Percentiles rank a stretch among this genome's conserved stretches.
Evolutionary conservation across 2,113 vertebrate genomes (phyloP).

Genomic region (Puffinus mauretanicus): DNA sequence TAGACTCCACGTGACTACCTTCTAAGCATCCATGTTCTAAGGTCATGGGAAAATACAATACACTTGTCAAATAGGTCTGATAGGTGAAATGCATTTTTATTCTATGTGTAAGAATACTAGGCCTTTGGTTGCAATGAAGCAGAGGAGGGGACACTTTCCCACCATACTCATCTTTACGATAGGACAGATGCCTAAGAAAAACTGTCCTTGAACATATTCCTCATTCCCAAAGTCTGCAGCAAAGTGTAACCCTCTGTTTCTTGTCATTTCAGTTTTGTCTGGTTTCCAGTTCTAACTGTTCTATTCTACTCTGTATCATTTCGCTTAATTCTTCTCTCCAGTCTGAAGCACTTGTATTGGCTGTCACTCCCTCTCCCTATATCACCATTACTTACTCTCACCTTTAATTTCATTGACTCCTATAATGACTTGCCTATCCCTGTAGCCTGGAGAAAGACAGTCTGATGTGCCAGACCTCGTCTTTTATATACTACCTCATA

Average conservation of each 20-base stretch:
- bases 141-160: not conserved
- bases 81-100: not conserved
- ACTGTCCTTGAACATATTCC: not conserved
- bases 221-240: not conserved
- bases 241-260: not conserved
- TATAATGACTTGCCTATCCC: not conserved
- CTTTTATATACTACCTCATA: not conserved
- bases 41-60: not conserved
- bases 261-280: not conserved
- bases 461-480: too few relatives aligned
- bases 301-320: not conserved
- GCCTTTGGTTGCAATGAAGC: not conserved
- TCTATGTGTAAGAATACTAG: not conserved
- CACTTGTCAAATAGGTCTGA: not conserved
- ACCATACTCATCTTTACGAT: not conserved
- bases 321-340: not conserved
- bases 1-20: not conserved
- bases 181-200: not conserved
- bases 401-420: not conserved
- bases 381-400: not conserved
- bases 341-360: not conserved
- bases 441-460: not conserved
- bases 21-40: not conserved
- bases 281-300: not conserved
- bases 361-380: not conserved